A percentile compares a stretch with the other conserved stretches of the same genome.
These are phyloP conservation scores for Bryconaethiops microstoma DNA, from an alignment of 2,797 vertebrate genomes.

Conservation along the genomic window DNA sequence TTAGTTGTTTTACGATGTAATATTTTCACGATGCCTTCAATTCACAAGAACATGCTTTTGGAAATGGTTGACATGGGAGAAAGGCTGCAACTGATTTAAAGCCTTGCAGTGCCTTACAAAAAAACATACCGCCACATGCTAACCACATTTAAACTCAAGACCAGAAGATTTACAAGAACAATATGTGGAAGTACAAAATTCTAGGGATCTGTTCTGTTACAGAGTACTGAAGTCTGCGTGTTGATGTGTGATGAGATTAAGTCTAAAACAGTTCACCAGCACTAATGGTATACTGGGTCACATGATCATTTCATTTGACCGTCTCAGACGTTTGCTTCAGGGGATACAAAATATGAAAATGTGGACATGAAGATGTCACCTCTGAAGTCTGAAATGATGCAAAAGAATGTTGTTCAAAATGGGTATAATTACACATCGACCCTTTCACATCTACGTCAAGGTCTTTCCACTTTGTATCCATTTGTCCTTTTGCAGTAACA, in stretches of 20 bases:
- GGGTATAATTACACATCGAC: neutral
- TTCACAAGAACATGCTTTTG: neutral
- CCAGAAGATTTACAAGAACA: neutral
- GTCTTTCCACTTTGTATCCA: neutral
- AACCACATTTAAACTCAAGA: neutral
- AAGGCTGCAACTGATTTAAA: neutral
- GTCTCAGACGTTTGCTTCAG: neutral
- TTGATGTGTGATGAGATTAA: neutral
- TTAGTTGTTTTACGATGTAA: constrained; percentile 21
- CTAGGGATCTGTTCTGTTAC: neutral
- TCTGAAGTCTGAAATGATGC: neutral
- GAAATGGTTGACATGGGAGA: neutral
- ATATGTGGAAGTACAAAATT: neutral
- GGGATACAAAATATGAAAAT: neutral
- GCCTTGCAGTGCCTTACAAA: neutral
- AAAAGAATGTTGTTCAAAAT: neutral
- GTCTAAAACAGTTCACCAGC: neutral
- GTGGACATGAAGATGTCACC: neutral
- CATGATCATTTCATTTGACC: neutral
- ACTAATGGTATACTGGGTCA: neutral
- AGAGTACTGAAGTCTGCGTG: neutral
- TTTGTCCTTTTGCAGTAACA: neutral
- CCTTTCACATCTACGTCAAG: neutral
- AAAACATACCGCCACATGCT: neutral
- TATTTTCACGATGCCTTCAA: constrained; percentile 1